Percentiles rank a stretch among this genome's conserved stretches.
phyloP scores from a whole-genome alignment of 92 coral and sea anemone species.

The Epizoanthus fatuus region DNA sequence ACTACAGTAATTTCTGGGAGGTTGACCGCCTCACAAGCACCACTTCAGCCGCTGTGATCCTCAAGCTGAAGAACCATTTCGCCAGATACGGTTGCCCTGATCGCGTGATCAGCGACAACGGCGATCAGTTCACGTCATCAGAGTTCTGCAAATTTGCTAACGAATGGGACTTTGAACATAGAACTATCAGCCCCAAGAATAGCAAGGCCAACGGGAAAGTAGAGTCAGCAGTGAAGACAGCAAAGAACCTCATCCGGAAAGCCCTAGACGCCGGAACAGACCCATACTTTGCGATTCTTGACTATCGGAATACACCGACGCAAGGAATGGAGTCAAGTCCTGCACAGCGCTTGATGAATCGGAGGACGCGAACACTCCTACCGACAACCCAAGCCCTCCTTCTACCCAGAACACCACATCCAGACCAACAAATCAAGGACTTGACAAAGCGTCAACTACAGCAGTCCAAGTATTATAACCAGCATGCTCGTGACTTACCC shows the following conservation, averaged over 20 bases:
- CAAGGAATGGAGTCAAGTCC: slow-evolving; percentile 52
- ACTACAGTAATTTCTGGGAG: slow-evolving; percentile 16
- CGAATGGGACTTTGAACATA: slow-evolving; percentile 21
- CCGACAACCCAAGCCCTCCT: slow-evolving; percentile 38
- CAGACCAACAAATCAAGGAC: slow-evolving; percentile 22
- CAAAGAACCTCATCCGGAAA: slow-evolving; percentile 38
- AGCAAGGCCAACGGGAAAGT: slow-evolving; percentile 56
- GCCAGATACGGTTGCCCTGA: slow-evolving; percentile 49
- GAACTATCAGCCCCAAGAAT: slow-evolving; percentile 35
- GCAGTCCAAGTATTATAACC: slow-evolving; percentile 51
- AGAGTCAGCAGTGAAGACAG: slow-evolving; percentile 52
- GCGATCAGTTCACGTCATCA: slow-evolving; percentile 10
- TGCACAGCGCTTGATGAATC: slow-evolving; percentile 32
- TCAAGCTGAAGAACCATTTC: slow-evolving; percentile 46
- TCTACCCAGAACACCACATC: slow-evolving; percentile 11
- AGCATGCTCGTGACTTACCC: slow-evolving; percentile 12
- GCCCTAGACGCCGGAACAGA: slow-evolving; percentile 54
- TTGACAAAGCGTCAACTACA: slow-evolving; percentile 22
- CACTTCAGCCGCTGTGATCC: slow-evolving; percentile 3
- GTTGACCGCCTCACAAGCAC: slow-evolving; percentile 20
- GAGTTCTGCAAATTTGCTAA: background rate
- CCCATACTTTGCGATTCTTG: slow-evolving; percentile 44
- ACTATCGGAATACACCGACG: slow-evolving; percentile 47
- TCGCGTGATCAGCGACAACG: slow-evolving; percentile 32
- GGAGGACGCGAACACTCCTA: slow-evolving; percentile 39